phyloP scores from a whole-genome alignment of 92 coral and sea anemone genomes.

The Phenganax subtilis region DNA sequence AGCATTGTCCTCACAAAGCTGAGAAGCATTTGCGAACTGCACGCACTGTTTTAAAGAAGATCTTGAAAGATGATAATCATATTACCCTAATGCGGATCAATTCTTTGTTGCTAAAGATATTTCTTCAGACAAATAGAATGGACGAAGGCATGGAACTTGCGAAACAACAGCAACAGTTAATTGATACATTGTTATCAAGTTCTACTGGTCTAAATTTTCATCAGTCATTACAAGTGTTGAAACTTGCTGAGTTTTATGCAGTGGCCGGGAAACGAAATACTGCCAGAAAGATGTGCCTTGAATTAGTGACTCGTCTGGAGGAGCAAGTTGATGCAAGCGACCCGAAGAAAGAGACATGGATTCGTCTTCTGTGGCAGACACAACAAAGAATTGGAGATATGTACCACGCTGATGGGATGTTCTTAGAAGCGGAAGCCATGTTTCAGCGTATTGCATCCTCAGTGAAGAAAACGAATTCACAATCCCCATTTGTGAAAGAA shows the following conservation, averaged over 20 bases:
- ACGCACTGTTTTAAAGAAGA: constrained; percentile 3
- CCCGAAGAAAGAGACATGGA: background rate
- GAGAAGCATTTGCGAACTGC: constrained; percentile 25
- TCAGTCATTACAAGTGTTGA: constrained; percentile 4
- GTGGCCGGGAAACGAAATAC: constrained; percentile 8
- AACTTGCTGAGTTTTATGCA: constrained; percentile 29
- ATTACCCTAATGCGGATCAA: constrained; percentile 17
- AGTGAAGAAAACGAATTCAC: constrained; percentile 22
- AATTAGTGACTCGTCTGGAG: constrained; percentile 13
- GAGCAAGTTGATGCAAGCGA: constrained; percentile 23
- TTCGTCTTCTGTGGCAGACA: constrained; percentile 15
- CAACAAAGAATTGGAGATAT: constrained; percentile 13
- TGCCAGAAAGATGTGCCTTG: constrained; percentile 28
- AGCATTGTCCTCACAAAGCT: constrained; percentile 26
- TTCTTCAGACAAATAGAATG: constrained; percentile 13
- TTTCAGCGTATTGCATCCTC: constrained; percentile 23
- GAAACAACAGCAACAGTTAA: background rate
- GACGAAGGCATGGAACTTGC: constrained; percentile 29
- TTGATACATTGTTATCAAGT: constrained; percentile 19
- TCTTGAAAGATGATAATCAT: constrained; percentile 12
- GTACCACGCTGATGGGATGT: constrained; percentile 22
- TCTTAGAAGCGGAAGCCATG: constrained; percentile 27
- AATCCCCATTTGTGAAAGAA: background rate
- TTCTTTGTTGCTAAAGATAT: constrained; percentile 26
- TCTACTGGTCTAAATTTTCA: background rate